Conservation (phyloP, 2,797 vertebrate species). For the Chloroceryle amazona region DNA sequence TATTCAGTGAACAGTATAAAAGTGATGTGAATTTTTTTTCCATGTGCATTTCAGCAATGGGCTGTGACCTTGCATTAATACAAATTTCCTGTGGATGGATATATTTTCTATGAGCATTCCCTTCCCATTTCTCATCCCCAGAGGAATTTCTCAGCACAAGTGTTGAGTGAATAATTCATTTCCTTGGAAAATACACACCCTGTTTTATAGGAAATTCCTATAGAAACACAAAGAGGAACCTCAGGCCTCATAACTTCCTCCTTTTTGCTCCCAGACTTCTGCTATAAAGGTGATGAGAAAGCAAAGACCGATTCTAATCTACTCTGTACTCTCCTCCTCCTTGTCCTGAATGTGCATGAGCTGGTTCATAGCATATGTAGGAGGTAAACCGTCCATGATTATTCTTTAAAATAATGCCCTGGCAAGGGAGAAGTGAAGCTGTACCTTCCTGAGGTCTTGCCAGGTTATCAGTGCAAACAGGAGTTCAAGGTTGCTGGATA, state of each 20-base stretch:
- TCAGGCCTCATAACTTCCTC: conserved; percentile 8
- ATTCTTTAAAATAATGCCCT: not conserved
- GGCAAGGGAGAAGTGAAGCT: not conserved
- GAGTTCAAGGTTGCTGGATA: not conserved
- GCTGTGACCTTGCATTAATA: not conserved
- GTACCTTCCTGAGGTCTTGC: not conserved
- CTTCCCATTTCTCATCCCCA: not conserved
- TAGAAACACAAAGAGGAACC: not conserved
- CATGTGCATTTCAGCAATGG: not conserved
- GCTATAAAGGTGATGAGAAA: conserved; percentile 8
- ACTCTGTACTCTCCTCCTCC: not conserved
- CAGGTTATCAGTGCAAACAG: not conserved
- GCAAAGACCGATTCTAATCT: not conserved
- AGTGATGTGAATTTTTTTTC: not conserved
- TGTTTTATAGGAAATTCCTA: conserved; percentile 12
- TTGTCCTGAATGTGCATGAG: not conserved
- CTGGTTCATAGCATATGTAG: not conserved
- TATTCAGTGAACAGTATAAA: not conserved
- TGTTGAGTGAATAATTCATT: conserved; percentile 13
- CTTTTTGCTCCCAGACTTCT: conserved; percentile 24
- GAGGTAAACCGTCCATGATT: not conserved
- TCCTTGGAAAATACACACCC: conserved; percentile 38
- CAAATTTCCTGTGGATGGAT: not conserved
- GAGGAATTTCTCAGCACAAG: not conserved
- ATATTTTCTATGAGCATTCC: not conserved